Base-by-base conservation (phyloP, 2,797 vertebrate species). In the Paratrypauchen microcephalus region DNA sequence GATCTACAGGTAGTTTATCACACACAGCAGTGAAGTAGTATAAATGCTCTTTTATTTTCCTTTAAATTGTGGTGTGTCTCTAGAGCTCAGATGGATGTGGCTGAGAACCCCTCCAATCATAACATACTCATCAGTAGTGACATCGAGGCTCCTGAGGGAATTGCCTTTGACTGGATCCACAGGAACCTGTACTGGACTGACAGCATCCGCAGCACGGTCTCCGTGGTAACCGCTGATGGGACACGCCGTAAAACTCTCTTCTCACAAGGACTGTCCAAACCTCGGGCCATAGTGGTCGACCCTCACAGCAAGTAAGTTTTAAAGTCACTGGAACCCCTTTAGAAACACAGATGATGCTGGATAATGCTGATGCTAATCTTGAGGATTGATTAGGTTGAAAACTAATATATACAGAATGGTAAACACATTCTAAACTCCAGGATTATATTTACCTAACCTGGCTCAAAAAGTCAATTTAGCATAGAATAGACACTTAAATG, bases 101-200 rank as follows among this genome's bases (percentile, higher is more conserved):
- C 93, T 0, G 83, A 89, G 1, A 76, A 93, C 80, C 11, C 84
- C n/a, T 78, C 92, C 18, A 84, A 86, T 12, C 93, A 95, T 24
- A 87, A 74, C 21, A 71, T 89, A 0, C 72, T 97, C 65, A 88
- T 97, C 9, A 58, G 80, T 0, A 81, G 66, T 0, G 90, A 87
- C 69, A 81, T 95, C 0, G 90, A 89, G 5, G 92, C 93, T 9
- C 94, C 96, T 0, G 95, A 97, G 0, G 96, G 96, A 41, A 86
- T 98, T 2, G 96, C 96, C 0, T 88, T 95, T 0, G 96, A 98
- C 78, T 98, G 96, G 96, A 80, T 98, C 81, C 96, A 98, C 2
- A 70, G 88, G 13, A 94, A 95, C 87, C 90, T 98, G 59, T 98
- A 98, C 88, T 98, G 96, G 96, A 97, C 96, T 0, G 96, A 98